Percentiles rank a stretch among this genome's conserved stretches.
These are phyloP conservation scores for Lepidochrysops patricia DNA, from an alignment of 2,888 invertebrate species.

Conservation along the genomic window DNA sequence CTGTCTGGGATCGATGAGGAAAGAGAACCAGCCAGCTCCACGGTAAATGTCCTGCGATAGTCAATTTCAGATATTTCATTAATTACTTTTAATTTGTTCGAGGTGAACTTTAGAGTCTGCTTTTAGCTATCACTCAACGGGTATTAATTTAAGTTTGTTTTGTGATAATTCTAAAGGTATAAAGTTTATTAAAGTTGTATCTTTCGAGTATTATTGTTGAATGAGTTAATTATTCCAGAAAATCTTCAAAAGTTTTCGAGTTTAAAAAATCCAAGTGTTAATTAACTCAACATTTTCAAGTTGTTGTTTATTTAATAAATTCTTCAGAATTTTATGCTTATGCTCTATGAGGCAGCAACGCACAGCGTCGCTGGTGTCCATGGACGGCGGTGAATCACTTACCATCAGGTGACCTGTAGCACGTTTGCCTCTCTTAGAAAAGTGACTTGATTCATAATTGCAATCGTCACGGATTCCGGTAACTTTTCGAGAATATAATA, in stretches of 20 bases:
- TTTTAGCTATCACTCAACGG: neutral
- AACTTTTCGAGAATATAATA: no score
- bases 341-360: no score
- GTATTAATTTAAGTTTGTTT: neutral
- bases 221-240: neutral
- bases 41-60: neutral
- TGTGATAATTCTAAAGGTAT: neutral
- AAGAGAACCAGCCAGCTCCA: constrained; percentile 2
- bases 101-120: neutral
- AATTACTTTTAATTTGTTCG: neutral
- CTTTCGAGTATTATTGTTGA: neutral
- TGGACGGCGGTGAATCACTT: no score
- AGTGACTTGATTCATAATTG: no score
- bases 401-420: no score
- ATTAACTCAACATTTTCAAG: no score
- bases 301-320: no score
- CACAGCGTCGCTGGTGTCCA: no score
- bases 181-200: neutral
- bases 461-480: no score
- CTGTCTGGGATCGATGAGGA: neutral
- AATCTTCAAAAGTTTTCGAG: neutral
- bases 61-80: neutral
- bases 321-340: no score
- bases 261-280: no score
- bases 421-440: no score